Evolutionary conservation across 1,140 invertebrate genomes (phyloP), one percentile per base, ranked within the genome.

Genomic region (Drosophila nikananu): DNA sequence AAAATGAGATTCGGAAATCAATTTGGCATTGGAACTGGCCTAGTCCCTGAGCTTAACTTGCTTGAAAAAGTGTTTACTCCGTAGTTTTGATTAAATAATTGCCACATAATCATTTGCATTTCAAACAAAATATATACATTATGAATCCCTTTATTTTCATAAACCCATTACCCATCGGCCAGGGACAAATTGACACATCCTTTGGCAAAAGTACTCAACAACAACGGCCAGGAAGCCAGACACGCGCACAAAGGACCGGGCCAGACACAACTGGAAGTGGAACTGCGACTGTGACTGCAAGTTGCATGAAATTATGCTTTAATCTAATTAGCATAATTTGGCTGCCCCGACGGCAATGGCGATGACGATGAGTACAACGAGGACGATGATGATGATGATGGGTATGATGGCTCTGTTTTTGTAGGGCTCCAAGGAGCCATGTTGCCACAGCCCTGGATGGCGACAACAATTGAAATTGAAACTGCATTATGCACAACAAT

Each of bases 281-380:
- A 62, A 46, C 44, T 63, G 68, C 54, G 84, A 77, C 76, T 74
- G 68, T 76, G 77, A 83, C 67, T 77, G 84, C 68, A 86, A 89
- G 78, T 91, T 91, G 86, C 82, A 89, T 90, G 79, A 90, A 90
- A 91, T 90, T 90, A 91, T 90, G 79, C 86, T 90, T 86, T 80
- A 91, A 90, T 90, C 86, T 91, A 90, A 91, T 90, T 90, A 90
- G 86, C 86, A 91, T 90, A 90, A 90, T 90, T 90, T 90, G 84
- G 80, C 84, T 72, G 83, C 77, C 81, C 68, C 55, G 68, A 39
- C 35, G 37, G 65, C 70, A 51, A 67, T 76, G 82, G 54, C 51
- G 46, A 77, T 71, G 81, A 41, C 51, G 48, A 66, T 66, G 61
- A 61, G 39, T 49, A 44, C 41, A 58, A 51, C 30, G 41, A 77